Base-by-base conservation (phyloP, 1,140 invertebrate species). In the Anagrus nilaparvatae region DNA sequence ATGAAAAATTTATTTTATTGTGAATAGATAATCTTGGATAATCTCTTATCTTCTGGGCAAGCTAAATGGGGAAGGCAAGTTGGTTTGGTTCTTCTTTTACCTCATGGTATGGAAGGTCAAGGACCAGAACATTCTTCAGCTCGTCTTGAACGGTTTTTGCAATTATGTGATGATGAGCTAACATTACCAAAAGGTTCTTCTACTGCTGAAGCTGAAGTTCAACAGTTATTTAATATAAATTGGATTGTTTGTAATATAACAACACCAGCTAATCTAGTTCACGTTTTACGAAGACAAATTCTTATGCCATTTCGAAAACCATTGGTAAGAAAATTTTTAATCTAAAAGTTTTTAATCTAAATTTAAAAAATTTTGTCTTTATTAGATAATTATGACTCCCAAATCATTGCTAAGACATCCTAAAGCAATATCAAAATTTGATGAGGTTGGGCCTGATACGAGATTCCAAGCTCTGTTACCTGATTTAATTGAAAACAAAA, bases 31-130 rank as follows among this genome's bases (percentile, higher is more conserved):
- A 79, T 91, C 36, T 79, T 92, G 55, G 90, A 95, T 63, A 84
- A 86, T 54, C 85, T 92, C 58, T 77, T 94, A 27, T 65, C 70
- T 30, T 79, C 79, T 52, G 84, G 82, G 5, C 79, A 91, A 66
- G 67, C 76, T 39, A 92, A 92, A 66, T 92, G 87, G 88, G 73
- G 82, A 5, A 71, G 84, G 38, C 86, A 91, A 65, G 79, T 78
- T 43, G 87, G 86, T 23, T 49, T 95, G 19, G 82, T 89, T 2
- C 56, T 91, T 46, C 69, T 90, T n/a, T 59, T 93, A 21, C 90
- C 90, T 3, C 90, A 95, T 59, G 90, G 90, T 7, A 78, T 88
- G 63, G 89, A 94, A 66, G 89, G 86, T 45, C 85, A 85, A 74
- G 89, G 89, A 16, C 87, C 89, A 3, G 89, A 94, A 61, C 89